Evolutionary conservation across 2,113 vertebrate genomes (phyloP), one percentile per base, ranked within the genome.

Genomic region (Pandion haliaetus): DNA sequence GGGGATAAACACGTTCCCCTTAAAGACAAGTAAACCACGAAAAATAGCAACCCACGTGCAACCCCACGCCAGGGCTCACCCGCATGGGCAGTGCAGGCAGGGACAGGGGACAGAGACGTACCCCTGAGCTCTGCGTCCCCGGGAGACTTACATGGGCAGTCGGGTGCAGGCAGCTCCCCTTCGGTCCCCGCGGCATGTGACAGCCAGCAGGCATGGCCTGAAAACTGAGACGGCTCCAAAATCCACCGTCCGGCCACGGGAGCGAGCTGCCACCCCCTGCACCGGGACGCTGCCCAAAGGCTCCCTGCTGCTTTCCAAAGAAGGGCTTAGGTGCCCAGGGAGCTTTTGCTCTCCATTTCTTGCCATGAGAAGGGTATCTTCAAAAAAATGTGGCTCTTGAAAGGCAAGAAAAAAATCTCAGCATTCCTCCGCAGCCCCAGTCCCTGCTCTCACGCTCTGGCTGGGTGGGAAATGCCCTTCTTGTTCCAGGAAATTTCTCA

Each of bases 81-180:
- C 28, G 1, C 7, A 1, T 0, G 3, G 40, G 80, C 52, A 74
- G 16, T 1, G 2, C 38, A 10, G 76, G 50, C 38, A 38, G 72
- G 59, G 76, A 17, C 0, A 0, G 52, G 50, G n/a, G 12, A 21
- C 6, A 4, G 32, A 50, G 78, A 28, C 0, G 7, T 14, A n/a
- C 61, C 85, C 77, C 70, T 5, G 6, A 42, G 40, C 16, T 57
- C 70, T 61, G 61, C 1, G 10, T 29, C 71, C 45, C 72, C 1
- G 0, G 25, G 28, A 40, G 40, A 57, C 93, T 92, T n/a, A 40
- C 82, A 78, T 25, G 79, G 52, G 44, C 82, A 25, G 45, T 5
- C 0, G 10, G 82, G 82, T 10, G 5, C 69, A 12, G 84, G 81
- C 63, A 72, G 80, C 23, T 83, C 80, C 49, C 17, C 59, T 80